Evolutionary conservation across 2,797 vertebrate species (phyloP).

Genomic region (Ptychobarbus kaznakovi): DNA sequence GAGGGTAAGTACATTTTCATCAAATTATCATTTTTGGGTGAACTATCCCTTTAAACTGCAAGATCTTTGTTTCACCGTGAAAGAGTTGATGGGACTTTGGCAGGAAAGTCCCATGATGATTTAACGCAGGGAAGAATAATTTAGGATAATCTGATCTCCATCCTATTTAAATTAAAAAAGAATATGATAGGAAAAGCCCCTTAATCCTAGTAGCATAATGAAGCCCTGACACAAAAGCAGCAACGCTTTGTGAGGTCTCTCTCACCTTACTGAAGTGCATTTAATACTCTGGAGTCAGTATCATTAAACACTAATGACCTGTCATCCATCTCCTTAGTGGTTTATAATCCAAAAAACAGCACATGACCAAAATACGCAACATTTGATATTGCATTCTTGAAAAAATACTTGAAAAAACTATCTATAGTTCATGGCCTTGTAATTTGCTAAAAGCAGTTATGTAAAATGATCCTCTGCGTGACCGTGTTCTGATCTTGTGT

Average conservation of each 20-base stretch:
- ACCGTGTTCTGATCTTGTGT: constrained; percentile 1
- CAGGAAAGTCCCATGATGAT: neutral
- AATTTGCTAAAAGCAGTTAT: neutral
- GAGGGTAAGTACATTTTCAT: neutral
- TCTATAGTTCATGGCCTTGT: neutral
- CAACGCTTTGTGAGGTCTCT: constrained; percentile 30
- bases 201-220: constrained; percentile 36
- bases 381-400: constrained; percentile 31
- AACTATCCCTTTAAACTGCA: neutral
- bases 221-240: constrained; percentile 30
- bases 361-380: neutral
- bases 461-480: constrained; percentile 23
- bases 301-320: constrained; percentile 40
- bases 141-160: neutral
- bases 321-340: neutral
- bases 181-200: constrained; percentile 23
- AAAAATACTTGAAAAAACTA: constrained; percentile 26
- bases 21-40: neutral
- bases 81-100: neutral
- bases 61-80: neutral
- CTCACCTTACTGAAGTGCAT: constrained; percentile 39
- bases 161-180: neutral
- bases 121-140: neutral
- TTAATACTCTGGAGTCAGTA: constrained; percentile 28
- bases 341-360: constrained; percentile 1